phyloP scores from a whole-genome alignment of 2,797 vertebrate species.

The Novumbra hubbsi region DNA sequence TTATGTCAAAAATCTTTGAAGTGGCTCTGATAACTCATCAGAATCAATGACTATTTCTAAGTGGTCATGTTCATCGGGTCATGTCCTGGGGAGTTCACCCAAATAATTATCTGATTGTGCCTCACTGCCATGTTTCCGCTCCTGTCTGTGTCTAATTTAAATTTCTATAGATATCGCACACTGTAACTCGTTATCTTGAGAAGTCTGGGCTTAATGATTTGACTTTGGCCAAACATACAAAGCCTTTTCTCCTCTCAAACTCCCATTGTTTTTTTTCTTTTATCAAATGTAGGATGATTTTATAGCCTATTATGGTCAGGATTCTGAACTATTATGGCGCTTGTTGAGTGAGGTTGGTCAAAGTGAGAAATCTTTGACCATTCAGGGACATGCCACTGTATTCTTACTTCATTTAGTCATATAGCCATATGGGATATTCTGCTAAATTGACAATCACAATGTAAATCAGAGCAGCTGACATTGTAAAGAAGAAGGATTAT shows the following conservation, averaged over 20 bases:
- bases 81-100: constrained; percentile 42
- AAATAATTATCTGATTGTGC: constrained; percentile 37
- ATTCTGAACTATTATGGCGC: not conserved
- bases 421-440: not conserved
- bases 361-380: constrained; percentile 8
- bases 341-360: not conserved
- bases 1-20: too few relatives aligned
- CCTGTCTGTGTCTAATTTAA: constrained; percentile 61
- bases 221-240: not conserved
- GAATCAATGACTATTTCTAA: constrained; percentile 5
- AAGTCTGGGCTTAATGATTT: constrained; percentile 51
- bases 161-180: constrained; percentile 51
- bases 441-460: not conserved
- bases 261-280: constrained; percentile 61
- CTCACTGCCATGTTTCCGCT: constrained; percentile 31
- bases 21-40: not conserved
- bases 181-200: constrained; percentile 62
- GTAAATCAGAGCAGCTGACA: not conserved
- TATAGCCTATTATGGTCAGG: constrained; percentile 44
- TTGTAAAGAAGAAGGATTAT: not conserved
- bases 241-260: constrained; percentile 49
- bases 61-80: constrained; percentile 48
- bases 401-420: too few relatives aligned
- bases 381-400: not conserved
- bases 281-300: constrained; percentile 57